These are phyloP conservation scores for Euphydryas editha DNA, from an alignment of 2,888 invertebrate genomes.

Conservation along the genomic window DNA sequence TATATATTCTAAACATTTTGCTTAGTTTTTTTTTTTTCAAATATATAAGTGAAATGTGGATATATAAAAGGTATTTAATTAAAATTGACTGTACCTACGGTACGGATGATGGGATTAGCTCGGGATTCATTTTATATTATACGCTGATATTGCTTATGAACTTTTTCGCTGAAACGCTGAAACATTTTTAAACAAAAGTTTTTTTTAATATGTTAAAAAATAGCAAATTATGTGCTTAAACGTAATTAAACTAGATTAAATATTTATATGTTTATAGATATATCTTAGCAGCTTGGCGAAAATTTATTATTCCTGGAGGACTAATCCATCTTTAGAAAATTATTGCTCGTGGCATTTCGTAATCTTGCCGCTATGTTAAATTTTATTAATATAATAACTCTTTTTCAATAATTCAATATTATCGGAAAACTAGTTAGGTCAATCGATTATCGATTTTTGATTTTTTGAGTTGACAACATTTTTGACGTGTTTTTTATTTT, in stretches of 20 bases:
- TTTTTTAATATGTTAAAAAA: neutral
- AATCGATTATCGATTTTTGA: too few relatives aligned
- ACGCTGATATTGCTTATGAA: neutral
- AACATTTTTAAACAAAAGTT: neutral
- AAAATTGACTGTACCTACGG: neutral
- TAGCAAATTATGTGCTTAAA: neutral
- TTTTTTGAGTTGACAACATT: too few relatives aligned
- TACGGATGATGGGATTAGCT: slow-evolving; percentile 5
- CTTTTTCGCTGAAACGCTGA: neutral
- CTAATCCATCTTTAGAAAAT: slow-evolving; percentile 6
- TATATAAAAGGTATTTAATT: neutral
- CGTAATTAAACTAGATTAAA: too few relatives aligned
- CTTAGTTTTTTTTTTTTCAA: neutral
- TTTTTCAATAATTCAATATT: too few relatives aligned
- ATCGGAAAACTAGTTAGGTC: too few relatives aligned
- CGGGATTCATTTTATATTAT: slow-evolving; percentile 10
- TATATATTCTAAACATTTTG: neutral
- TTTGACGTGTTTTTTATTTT: too few relatives aligned
- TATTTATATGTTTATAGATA: too few relatives aligned
- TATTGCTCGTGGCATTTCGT: neutral
- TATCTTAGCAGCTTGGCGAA: too few relatives aligned
- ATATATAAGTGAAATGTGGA: neutral
- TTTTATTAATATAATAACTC: neutral
- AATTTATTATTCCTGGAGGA: slow-evolving; percentile 8
- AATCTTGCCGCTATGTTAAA: neutral